A percentile compares a stretch with the other conserved stretches of the same genome.
Evolutionary conservation across 2,797 vertebrate genomes (phyloP).

Genomic region (Valencia hispanica): DNA sequence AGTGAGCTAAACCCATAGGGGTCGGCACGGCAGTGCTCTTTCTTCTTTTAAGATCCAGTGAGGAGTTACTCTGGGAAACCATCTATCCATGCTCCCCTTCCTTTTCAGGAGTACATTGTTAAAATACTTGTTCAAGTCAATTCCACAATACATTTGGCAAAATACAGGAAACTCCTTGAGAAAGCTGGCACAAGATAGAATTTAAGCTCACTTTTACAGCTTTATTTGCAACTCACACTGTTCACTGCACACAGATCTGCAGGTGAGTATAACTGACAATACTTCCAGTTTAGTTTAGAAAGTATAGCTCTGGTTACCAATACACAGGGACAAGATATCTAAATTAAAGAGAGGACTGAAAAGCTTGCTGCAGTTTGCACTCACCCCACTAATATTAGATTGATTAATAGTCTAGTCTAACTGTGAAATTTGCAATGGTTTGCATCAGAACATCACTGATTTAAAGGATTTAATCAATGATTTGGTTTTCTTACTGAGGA

Average conservation of each 20-base stretch:
- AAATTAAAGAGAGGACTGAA: constrained; percentile 28
- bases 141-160: not conserved
- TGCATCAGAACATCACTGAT: no score
- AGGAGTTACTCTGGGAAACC: not conserved
- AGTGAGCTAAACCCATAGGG: not conserved
- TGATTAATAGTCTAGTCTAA: not conserved
- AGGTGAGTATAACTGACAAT: constrained; percentile 22
- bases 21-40: not conserved
- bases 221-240: constrained; percentile 13
- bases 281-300: no score
- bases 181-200: constrained; percentile 7
- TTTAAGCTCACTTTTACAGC: constrained; percentile 14
- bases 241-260: constrained; percentile 16
- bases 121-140: constrained; percentile 9
- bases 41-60: constrained; percentile 1
- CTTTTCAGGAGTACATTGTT: constrained; percentile 19
- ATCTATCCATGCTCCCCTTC: constrained; percentile 4
- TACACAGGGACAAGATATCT: constrained; percentile 28
- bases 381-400: not conserved
- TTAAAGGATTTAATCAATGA: no score
- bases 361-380: not conserved
- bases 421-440: not conserved
- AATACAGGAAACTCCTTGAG: not conserved
- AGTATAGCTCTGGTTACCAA: no score
- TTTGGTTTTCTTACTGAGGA: no score